These are phyloP conservation scores for Toxonevra muliebris DNA, from an alignment of 2,888 invertebrate species.

Conservation along the genomic window DNA sequence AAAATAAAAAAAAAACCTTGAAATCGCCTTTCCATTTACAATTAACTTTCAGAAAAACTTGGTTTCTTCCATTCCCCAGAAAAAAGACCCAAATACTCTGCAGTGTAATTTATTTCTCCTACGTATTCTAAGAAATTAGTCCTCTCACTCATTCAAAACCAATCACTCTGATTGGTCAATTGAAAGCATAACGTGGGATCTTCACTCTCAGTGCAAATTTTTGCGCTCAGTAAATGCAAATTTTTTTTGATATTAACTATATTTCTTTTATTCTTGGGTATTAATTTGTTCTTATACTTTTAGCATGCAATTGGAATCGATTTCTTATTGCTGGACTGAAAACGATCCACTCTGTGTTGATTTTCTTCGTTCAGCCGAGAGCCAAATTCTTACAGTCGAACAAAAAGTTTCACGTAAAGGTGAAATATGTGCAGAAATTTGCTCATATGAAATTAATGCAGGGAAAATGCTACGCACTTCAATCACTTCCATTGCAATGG, in stretches of 20 bases:
- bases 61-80: no score
- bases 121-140: no score
- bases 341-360: conserved; percentile 86
- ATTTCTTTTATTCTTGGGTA: not conserved
- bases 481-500: conserved; percentile 75
- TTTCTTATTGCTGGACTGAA: conserved; percentile 86
- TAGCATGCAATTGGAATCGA: conserved; percentile 77
- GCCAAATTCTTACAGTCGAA: conserved; percentile 80
- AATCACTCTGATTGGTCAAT: no score
- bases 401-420: conserved; percentile 80
- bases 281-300: conserved; percentile 42
- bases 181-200: no score
- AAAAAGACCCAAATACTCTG: no score
- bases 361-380: conserved; percentile 76
- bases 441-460: conserved; percentile 69
- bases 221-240: no score
- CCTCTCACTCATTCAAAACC: no score
- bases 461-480: conserved; percentile 72
- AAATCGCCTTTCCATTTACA: no score
- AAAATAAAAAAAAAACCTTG: no score
- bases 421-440: conserved; percentile 77
- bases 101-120: no score
- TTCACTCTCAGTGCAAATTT: no score
- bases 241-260: not conserved
- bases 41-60: no score